phyloP scores from a whole-genome alignment of 2,113 vertebrate species.

The Leptosomus discolor region DNA sequence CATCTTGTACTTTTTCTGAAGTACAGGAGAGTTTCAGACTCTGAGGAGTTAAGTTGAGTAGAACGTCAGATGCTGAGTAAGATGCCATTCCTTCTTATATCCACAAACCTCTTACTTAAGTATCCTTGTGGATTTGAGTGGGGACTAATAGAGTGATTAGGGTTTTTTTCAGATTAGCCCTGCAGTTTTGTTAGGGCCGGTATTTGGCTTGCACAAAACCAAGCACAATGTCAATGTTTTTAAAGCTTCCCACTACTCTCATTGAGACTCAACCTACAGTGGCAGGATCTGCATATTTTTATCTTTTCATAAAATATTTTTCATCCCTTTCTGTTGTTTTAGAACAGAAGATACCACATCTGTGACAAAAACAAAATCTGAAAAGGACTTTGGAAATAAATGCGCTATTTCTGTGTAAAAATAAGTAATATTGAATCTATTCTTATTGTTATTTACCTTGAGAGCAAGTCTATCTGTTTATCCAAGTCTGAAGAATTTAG shows the following conservation, averaged over 20 bases:
- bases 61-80: conserved; percentile 22
- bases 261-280: background rate
- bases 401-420: background rate
- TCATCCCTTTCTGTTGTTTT: background rate
- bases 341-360: background rate
- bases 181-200: background rate
- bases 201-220: background rate
- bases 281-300: background rate
- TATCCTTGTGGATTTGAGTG: conserved; percentile 24
- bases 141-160: conserved; percentile 22
- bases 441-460: background rate
- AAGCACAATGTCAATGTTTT: conserved; percentile 39
- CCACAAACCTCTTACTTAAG: conserved; percentile 5
- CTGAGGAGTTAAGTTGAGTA: background rate
- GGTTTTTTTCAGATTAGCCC: background rate
- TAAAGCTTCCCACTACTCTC: background rate
- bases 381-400: background rate
- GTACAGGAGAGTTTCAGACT: background rate
- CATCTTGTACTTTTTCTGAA: background rate
- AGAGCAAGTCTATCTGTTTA: background rate
- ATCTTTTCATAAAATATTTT: background rate
- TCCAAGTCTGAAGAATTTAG: background rate
- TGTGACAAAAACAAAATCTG: background rate
- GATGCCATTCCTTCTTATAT: conserved; percentile 3
- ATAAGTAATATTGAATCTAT: background rate